Evolutionary conservation across 2,797 vertebrate genomes (phyloP).

Genomic region (Falco biarmicus): DNA sequence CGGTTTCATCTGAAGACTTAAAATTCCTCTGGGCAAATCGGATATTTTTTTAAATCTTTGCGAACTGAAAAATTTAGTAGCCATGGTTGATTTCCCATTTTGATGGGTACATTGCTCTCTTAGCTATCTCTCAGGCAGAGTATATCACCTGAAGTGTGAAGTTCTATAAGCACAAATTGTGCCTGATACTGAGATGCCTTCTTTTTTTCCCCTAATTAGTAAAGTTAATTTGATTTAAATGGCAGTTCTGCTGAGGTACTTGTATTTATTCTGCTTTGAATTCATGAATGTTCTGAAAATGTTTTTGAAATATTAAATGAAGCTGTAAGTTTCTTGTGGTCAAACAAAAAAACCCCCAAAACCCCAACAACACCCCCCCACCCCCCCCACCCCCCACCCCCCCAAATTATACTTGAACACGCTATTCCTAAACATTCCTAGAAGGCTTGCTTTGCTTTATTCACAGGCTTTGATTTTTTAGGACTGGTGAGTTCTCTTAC

Average conservation of each 20-base stretch:
- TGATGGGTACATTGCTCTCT: constrained; percentile 49
- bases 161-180: constrained; percentile 71
- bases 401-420: constrained; percentile 39
- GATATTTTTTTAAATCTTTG: constrained; percentile 28
- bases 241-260: constrained; percentile 66
- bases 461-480: constrained; percentile 45
- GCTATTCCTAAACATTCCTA: constrained; percentile 38
- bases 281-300: constrained; percentile 57
- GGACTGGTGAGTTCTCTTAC: not conserved
- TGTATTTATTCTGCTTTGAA: constrained; percentile 67
- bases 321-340: constrained; percentile 60
- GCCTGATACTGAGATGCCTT: constrained; percentile 57
- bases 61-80: constrained; percentile 47
- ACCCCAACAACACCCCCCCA: too few relatives aligned
- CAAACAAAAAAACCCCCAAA: not conserved
- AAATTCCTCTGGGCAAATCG: constrained; percentile 31
- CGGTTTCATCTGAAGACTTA: constrained; percentile 48
- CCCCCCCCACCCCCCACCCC: too few relatives aligned
- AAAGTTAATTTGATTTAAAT: constrained; percentile 79
- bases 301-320: constrained; percentile 72
- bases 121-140: constrained; percentile 58
- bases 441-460: constrained; percentile 48
- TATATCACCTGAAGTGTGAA: constrained; percentile 67
- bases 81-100: constrained; percentile 48
- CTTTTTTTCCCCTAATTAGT: constrained; percentile 69